phyloP scores from a whole-genome alignment of 23 tunicate species.

The Aplidium turbinatum region DNA sequence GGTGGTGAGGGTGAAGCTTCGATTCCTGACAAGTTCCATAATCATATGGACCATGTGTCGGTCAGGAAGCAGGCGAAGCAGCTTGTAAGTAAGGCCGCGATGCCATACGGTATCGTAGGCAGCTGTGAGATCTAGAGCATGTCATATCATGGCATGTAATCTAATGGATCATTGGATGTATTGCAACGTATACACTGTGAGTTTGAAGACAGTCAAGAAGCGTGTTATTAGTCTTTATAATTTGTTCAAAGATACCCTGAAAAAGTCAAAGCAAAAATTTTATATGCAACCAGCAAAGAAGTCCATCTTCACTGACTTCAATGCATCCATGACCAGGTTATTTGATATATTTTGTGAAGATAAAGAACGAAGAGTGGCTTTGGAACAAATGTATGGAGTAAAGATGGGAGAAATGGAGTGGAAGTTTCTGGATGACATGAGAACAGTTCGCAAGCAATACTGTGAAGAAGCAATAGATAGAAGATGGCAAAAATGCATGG shows the following conservation, averaged over 20 bases:
- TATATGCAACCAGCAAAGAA: neutral
- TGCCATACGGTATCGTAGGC: no score
- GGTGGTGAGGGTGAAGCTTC: no score
- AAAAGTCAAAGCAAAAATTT: slow-evolving; percentile 3
- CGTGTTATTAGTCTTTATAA: neutral
- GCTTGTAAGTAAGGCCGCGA: no score
- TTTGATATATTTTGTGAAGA: slow-evolving; percentile 16
- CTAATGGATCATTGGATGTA: neutral
- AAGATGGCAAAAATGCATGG: slow-evolving; percentile 1
- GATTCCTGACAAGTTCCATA: no score
- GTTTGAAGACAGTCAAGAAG: neutral
- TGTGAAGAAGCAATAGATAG: slow-evolving; percentile 9
- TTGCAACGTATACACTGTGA: neutral
- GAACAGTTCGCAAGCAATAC: slow-evolving; percentile 8
- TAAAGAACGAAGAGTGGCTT: neutral
- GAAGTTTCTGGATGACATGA: neutral
- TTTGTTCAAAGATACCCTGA: neutral
- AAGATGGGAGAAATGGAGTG: slow-evolving; percentile 1
- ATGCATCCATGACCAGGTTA: neutral
- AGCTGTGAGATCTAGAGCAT: no score
- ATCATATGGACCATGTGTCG: no score
- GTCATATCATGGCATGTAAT: slow-evolving; percentile 2
- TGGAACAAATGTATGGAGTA: neutral
- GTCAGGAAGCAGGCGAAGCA: no score
- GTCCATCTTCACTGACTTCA: neutral